phyloP scores from a whole-genome alignment of 2,797 vertebrate genomes.

The Manis crassicaudata region DNA sequence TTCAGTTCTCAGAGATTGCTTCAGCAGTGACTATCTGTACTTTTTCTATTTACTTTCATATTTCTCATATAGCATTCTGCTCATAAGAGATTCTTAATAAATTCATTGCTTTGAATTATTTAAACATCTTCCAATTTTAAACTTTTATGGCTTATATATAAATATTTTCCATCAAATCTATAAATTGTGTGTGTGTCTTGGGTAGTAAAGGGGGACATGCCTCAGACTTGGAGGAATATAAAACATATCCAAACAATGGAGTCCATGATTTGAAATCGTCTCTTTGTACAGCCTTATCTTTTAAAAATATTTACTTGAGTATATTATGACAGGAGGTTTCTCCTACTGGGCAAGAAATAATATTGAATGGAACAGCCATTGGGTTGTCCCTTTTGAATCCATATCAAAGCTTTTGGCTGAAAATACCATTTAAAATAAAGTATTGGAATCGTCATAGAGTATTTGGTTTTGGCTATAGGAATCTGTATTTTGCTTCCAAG shows the following conservation, averaged over 20 bases:
- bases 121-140: conserved; percentile 65
- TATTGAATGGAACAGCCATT: conserved; percentile 30
- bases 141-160: conserved; percentile 50
- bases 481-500: conserved; percentile 31
- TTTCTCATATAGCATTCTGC: background rate
- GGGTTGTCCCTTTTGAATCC: conserved; percentile 57
- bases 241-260: background rate
- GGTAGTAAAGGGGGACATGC: background rate
- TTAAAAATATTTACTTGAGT: conserved; percentile 62
- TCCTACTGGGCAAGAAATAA: conserved; percentile 42
- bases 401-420: conserved; percentile 35
- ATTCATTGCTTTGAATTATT: conserved; percentile 61
- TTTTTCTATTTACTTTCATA: conserved; percentile 14
- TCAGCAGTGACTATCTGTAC: background rate
- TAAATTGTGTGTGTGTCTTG: conserved; percentile 6
- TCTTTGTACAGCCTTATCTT: conserved; percentile 54
- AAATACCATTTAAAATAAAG: conserved; percentile 45
- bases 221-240: background rate
- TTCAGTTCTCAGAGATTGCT: conserved; percentile 18
- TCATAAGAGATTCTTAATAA: conserved; percentile 17
- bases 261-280: conserved; percentile 36
- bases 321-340: conserved; percentile 47
- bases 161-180: background rate
- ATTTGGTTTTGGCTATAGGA: background rate
- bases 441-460: background rate